Evolutionary conservation across 1,140 invertebrate genomes (phyloP).

Genomic region (Akabosia matsudoensis): DNA sequence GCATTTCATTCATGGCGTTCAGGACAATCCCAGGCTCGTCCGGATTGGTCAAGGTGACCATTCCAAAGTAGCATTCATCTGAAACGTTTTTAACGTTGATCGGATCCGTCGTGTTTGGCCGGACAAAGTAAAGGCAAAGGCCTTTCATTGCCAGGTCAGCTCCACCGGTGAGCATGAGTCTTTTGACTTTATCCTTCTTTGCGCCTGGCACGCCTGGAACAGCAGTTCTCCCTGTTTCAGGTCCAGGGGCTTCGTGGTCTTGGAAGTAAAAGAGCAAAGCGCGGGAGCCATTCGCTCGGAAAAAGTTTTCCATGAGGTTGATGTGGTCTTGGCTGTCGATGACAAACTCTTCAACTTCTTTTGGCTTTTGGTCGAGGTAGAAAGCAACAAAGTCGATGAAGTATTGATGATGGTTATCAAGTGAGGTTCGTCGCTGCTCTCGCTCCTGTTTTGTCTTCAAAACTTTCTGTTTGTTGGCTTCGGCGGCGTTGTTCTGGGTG

Average conservation of each 20-base stretch:
- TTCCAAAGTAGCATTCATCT: constrained; percentile 46
- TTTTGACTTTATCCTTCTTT: constrained; percentile 52
- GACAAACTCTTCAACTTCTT: constrained; percentile 63
- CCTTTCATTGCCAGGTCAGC: constrained; percentile 53
- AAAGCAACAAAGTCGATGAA: constrained; percentile 63
- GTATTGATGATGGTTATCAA: constrained; percentile 55
- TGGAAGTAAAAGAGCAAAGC: constrained; percentile 58
- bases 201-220: constrained; percentile 49
- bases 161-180: constrained; percentile 56
- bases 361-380: constrained; percentile 56
- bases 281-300: constrained; percentile 53
- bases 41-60: constrained; percentile 25
- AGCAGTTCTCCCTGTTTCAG: constrained; percentile 55
- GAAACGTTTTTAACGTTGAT: constrained; percentile 57
- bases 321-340: constrained; percentile 61
- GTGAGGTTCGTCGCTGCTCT: constrained; percentile 52
- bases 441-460: constrained; percentile 57
- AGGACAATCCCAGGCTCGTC: constrained; percentile 40
- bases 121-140: constrained; percentile 58
- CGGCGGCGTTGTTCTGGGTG: constrained; percentile 13
- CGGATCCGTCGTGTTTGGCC: constrained; percentile 52
- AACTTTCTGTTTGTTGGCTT: constrained; percentile 39
- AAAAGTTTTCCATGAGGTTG: constrained; percentile 58
- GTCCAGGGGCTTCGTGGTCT: constrained; percentile 52
- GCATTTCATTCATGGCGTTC: constrained; percentile 14